Evolutionary conservation across 2,113 vertebrate genomes (phyloP), one percentile per base, ranked within the genome.

Genomic region (Bubo scandiacus): DNA sequence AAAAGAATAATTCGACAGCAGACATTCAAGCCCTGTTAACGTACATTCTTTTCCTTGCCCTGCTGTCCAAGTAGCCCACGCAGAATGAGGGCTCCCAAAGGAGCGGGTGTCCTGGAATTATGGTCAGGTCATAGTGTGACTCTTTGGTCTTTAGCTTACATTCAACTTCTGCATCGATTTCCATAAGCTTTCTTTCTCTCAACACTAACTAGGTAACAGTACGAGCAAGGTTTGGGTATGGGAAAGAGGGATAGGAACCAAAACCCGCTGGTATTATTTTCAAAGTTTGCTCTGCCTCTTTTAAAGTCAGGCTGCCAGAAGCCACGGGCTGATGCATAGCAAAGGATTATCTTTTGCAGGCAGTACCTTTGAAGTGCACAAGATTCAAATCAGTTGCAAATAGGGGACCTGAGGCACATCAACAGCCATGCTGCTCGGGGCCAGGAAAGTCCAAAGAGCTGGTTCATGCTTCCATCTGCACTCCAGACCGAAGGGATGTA

Each of bases 371-470:
- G 97, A 97, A 95, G 91, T 93, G 59, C 88, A 65, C 82, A 77
- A 95, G 88, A 94, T 93, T 97, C 75, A 95, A 94, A 97, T 93
- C 91, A 93, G 45, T 70, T 96, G 92, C 81, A 94, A 96, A 92
- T 11, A 88, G 65, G 57, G 30, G 55, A 74, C 90, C 61, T 71
- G 52, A 85, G 83, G 89, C 86, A 90, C 59, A 74, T 3, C 63
- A 91, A 84, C 59, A 91, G 68, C 91, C 61, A 23, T 43, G 72
- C 57, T 71, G 96, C 96, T 96, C 18, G 34, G 34, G 91, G 96
- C 94, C 90, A 94, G 94, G 94, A 95, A 96, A 97, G 81, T 91
- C 95, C 89, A 42, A 92, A 92, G 83, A 75, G 40, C 89, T 88
- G 81, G 81, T 55, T 96, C 87, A 93, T 66, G 38, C 71, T 34